Evolutionary conservation across 1,140 invertebrate genomes (phyloP), one percentile per base, ranked within the genome.

Genomic region (Anoplolepis gracilipes): DNA sequence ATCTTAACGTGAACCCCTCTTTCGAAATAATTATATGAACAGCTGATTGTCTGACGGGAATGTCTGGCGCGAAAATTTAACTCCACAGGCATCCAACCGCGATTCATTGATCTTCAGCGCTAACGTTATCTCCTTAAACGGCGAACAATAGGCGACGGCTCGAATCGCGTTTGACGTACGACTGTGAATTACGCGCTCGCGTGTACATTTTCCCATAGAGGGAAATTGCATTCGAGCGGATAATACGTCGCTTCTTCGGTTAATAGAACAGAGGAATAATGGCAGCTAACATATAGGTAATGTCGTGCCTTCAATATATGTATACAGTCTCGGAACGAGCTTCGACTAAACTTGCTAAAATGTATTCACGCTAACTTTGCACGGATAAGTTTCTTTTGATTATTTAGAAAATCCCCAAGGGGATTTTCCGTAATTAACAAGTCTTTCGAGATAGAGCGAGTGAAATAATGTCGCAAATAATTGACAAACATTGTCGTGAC

Each of bases 171-270:
- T 79, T 69, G 64, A 79, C 49, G 64, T 69, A 69, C 22, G 53
- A 69, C 22, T 39, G 22, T 64, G 64, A 79, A 79, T 79, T 79
- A 79, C 77, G 77, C 33, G 64, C 33, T 79, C 64, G 62, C 77
- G 64, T 79, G 77, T 69, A 69, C 62, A 55, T 69, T 79, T 69
- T 79, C 62, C 77, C 62, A 30, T 49, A 55, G 64, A 33, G 33
- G 46, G 33, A 79, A 79, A 25, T 69, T 79, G 77, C 65, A 69
- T 69, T 79, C 77, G 64, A 69, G 77, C 62, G 46, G 33, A 79
- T 79, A 79, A 69, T 79, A 69, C 62, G 33, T 79, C 46, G 77
- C 36, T 79, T 79, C 77, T 79, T 39, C 64, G 62, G 62, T 39
- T 79, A 79, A 79, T 55, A 49, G 6, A 39, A 46, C 33, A 33